These are phyloP conservation scores for Coenonympha glycerion DNA, from an alignment of 2,888 invertebrate species.

Conservation along the genomic window DNA sequence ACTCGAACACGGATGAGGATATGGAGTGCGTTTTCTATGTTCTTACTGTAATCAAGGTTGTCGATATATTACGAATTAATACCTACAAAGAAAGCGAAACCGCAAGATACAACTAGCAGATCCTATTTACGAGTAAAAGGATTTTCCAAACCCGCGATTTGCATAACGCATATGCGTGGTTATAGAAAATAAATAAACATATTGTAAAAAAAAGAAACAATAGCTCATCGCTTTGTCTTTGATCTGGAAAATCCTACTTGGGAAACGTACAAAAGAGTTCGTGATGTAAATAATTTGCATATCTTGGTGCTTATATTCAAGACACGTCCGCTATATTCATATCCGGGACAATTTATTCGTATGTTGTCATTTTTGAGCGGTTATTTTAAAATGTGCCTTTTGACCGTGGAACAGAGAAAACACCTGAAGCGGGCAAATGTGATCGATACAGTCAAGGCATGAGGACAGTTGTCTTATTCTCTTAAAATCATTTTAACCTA, in stretches of 20 bases:
- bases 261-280: slow-evolving; percentile 3
- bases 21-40: too few species aligned
- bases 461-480: too few species aligned
- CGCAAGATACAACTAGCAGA: not conserved
- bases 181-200: slow-evolving; percentile 25
- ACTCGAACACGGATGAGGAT: too few species aligned
- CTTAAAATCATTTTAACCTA: too few species aligned
- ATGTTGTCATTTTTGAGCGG: slow-evolving; percentile 9
- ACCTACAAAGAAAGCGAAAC: not conserved
- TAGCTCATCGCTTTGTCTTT: slow-evolving; percentile 16
- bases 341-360: slow-evolving; percentile 15
- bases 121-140: not conserved
- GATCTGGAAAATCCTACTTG: slow-evolving; percentile 14
- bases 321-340: not conserved
- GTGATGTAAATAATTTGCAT: slow-evolving; percentile 2
- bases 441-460: too few species aligned
- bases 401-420: too few species aligned
- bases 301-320: not conserved
- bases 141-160: slow-evolving; percentile 24
- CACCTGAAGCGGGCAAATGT: too few species aligned
- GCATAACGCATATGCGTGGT: slow-evolving; percentile 22
- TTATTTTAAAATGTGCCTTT: slow-evolving; percentile 1
- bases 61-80: not conserved
- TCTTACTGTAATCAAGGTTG: not conserved
- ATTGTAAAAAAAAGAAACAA: slow-evolving; percentile 11